Base-by-base conservation (phyloP, 2,888 invertebrate species). In the Subacronicta megacephala region DNA sequence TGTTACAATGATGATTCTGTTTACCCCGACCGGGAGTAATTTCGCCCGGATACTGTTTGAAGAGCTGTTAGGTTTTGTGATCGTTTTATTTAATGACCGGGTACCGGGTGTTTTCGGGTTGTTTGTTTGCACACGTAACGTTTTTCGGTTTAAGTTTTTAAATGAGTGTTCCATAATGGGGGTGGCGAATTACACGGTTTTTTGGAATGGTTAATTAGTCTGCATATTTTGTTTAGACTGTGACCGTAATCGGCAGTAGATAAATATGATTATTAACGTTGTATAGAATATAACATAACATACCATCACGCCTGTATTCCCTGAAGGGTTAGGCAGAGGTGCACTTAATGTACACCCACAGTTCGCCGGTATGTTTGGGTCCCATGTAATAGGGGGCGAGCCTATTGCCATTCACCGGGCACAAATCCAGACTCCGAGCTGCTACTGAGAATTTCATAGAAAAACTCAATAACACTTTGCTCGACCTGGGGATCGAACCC, bases 1-100 rank as follows among this genome's bases (percentile, higher is more conserved):
- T 90, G 90, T 89, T 85, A 91, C 91, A 88, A 92, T 91, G 89
- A 90, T 90, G 85, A 88, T 89, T 81, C 82, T 88, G 90, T 90
- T 91, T 89, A 88, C 88, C 83, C 85, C 78, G 71, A 51, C 62
- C 77, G 78, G 58, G 83, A 82, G 85, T 84, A 86, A 87, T 90
- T 85, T 80, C 68, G 67, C 65, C 82, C 81, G 83, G 81, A 78
- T 81, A 78, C 78, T 78, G 86, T 87, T 87, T 89, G 89, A 86
- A 89, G 88, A 87, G 88, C 82, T 80, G 88, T 89, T 88, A 88
- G 89, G 83, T 87, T 88, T 85, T 80, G 83, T 84, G 81, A 89
- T 86, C 89, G 87, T 89, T 90, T 88, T 85, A 85, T 87, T 87
- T 85, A 86, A 88, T 83, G 83, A 73, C 67, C 75, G 72, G 42